phyloP scores from a whole-genome alignment of 2,888 invertebrate genomes.

The Ligdia adustata region DNA sequence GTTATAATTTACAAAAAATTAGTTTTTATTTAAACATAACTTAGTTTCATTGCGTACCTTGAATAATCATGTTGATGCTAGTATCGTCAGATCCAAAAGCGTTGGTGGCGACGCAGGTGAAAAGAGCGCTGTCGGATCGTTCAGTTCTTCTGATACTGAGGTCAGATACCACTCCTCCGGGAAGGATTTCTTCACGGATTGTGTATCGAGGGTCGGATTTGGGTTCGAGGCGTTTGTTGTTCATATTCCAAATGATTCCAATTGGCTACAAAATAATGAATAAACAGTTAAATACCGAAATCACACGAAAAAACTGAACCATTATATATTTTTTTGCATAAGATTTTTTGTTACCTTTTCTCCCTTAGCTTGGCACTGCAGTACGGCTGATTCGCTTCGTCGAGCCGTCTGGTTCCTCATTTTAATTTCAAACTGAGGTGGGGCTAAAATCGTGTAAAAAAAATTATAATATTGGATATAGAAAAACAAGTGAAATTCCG shows the following conservation, averaged over 20 bases:
- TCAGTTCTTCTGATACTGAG: slow-evolving; percentile 95
- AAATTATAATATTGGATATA: background rate
- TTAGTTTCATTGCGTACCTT: slow-evolving; percentile 82
- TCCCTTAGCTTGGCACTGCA: slow-evolving; percentile 96
- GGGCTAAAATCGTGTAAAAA: slow-evolving; percentile 82
- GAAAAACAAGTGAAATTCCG: background rate
- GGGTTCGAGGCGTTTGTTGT: slow-evolving; percentile 95
- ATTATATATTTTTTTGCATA: background rate
- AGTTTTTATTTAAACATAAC: no score
- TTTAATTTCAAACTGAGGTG: slow-evolving; percentile 96
- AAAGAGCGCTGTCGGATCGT: slow-evolving; percentile 93
- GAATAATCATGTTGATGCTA: slow-evolving; percentile 97
- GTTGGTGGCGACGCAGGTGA: slow-evolving; percentile 96
- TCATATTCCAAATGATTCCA: slow-evolving; percentile 97
- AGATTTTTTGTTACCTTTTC: slow-evolving; percentile 84
- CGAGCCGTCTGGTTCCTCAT: slow-evolving; percentile 95
- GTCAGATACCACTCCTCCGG: slow-evolving; percentile 94
- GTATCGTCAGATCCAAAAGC: slow-evolving; percentile 97
- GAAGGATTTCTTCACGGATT: slow-evolving; percentile 93
- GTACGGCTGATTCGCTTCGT: slow-evolving; percentile 94
- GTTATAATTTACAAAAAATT: background rate
- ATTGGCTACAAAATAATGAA: slow-evolving; percentile 85
- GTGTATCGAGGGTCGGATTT: slow-evolving; percentile 94
- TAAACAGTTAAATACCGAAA: background rate
- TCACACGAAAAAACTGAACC: no score